Evolutionary conservation across 2,888 invertebrate genomes (phyloP).

Genomic region (Caenorhabditis angaria): DNA sequence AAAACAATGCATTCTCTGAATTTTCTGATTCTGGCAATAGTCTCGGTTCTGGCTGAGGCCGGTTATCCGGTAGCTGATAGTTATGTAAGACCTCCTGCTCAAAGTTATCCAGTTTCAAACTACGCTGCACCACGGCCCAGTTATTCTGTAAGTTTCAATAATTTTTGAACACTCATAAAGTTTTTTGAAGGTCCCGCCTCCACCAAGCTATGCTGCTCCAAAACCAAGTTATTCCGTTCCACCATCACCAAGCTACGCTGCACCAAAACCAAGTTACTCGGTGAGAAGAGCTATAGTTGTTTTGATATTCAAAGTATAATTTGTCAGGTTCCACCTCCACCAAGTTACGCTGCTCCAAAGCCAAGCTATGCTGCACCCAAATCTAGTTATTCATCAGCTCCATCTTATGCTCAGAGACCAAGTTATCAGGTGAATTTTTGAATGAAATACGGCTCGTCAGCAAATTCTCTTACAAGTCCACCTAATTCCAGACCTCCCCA

Average conservation of each 20-base stretch:
- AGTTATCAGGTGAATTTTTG: not conserved
- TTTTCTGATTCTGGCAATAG: not conserved
- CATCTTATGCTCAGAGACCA: not conserved
- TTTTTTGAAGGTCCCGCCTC: not conserved
- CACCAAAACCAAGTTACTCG: not conserved
- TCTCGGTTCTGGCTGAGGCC: not conserved
- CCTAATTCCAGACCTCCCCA: too few species aligned
- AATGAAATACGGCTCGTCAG: too few species aligned
- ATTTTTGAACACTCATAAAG: not conserved
- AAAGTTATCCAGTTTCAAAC: not conserved
- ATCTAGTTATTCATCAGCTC: not conserved
- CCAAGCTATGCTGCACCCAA: not conserved
- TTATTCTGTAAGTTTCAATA: not conserved
- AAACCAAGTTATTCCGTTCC: constrained; percentile 1
- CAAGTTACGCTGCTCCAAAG: not conserved
- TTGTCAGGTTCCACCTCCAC: not conserved
- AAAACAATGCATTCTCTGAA: not conserved
- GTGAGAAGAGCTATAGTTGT: too few species aligned
- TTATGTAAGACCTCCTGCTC: not conserved
- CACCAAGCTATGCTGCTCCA: not conserved
- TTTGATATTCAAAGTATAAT: not conserved
- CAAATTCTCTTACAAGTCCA: too few species aligned
- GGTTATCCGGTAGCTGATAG: not conserved
- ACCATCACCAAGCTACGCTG: not conserved
- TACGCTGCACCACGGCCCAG: constrained; percentile 5